These are phyloP conservation scores for Halcyon chelicuti DNA, from an alignment of 2,797 vertebrate species.

Conservation along the genomic window DNA sequence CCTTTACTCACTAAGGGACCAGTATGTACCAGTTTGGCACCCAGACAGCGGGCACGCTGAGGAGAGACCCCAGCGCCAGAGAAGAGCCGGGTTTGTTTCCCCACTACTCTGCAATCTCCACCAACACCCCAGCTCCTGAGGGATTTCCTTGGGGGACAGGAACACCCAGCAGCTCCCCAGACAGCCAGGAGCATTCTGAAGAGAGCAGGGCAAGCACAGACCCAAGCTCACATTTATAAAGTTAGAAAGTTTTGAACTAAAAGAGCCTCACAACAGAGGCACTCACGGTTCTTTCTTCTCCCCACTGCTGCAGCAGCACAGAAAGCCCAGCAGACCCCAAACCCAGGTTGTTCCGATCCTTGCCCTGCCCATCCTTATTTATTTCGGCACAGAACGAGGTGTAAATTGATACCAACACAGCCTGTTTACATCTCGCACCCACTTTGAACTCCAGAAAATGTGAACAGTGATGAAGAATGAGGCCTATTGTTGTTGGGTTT, in stretches of 20 bases:
- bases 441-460: neutral
- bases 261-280: neutral
- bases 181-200: rapidly evolving
- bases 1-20: neutral
- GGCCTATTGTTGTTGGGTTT: neutral
- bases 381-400: neutral
- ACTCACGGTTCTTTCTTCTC: neutral
- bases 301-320: rapidly evolving
- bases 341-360: neutral
- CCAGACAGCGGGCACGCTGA: neutral
- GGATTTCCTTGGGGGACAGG: rapidly evolving
- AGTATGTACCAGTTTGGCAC: neutral
- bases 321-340: rapidly evolving
- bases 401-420: neutral
- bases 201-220: rapidly evolving
- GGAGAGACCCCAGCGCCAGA: neutral
- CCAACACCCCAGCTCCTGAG: neutral
- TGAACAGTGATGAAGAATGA: neutral
- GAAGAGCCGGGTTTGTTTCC: neutral
- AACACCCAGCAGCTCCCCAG: neutral
- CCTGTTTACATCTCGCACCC: neutral
- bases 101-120: rapidly evolving
- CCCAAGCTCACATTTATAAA: neutral
- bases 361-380: neutral
- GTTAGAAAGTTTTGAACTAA: neutral